Conservation (phyloP, 2,797 vertebrate species). For the Varecia variegata region DNA sequence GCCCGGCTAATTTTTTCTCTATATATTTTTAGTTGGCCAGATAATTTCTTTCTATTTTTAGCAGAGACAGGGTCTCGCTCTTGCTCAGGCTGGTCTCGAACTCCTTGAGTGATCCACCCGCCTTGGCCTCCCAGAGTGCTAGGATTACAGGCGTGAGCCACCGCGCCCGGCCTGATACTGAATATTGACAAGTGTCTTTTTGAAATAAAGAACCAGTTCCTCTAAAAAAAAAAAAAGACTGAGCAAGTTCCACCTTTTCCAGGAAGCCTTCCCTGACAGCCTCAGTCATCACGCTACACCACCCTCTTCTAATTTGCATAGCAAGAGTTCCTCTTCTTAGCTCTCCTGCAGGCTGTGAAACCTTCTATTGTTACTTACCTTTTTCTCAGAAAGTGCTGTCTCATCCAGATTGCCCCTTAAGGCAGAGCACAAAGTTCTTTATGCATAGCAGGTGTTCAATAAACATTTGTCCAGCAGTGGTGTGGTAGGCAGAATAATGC, state of each 20-base stretch:
- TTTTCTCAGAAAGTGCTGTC: neutral
- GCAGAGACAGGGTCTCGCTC: too few relatives aligned
- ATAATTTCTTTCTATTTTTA: too few relatives aligned
- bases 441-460: neutral
- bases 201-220: too few relatives aligned
- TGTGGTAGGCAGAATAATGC: neutral
- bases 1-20: too few relatives aligned
- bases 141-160: too few relatives aligned
- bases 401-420: neutral
- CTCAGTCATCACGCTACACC: neutral
- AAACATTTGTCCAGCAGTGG: neutral
- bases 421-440: neutral
- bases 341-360: neutral
- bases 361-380: conserved; percentile 5
- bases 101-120: too few relatives aligned
- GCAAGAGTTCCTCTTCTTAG: conserved; percentile 28
- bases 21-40: too few relatives aligned
- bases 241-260: neutral
- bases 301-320: conserved; percentile 32
- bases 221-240: too few relatives aligned
- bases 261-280: conserved; percentile 18
- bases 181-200: too few relatives aligned
- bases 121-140: too few relatives aligned
- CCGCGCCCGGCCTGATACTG: too few relatives aligned
- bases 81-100: too few relatives aligned